Conservation (phyloP, 2,797 vertebrate genomes). For the Halcyon smyrnensis region DNA sequence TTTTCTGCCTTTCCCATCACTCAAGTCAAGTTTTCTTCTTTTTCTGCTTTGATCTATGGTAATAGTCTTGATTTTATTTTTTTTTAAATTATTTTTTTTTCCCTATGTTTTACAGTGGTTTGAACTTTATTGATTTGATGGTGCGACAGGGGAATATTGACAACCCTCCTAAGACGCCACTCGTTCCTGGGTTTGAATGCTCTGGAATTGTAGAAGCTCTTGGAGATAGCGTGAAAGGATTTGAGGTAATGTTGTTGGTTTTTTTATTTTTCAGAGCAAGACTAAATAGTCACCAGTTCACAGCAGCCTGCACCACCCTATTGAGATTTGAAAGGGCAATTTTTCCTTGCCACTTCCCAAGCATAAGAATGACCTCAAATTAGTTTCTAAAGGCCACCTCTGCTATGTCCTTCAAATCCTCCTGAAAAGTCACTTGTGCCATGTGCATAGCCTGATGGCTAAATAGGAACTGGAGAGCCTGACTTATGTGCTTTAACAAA, state of each 20-base stretch:
- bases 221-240: constrained; percentile 91
- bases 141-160: constrained; percentile 98
- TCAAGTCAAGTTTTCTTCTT: neutral
- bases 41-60: neutral
- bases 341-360: constrained; percentile 12
- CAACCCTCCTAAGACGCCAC: constrained; percentile 94
- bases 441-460: neutral
- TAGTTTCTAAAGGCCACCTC: neutral
- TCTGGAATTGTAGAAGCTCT: constrained; percentile 95
- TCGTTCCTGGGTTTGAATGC: constrained; percentile 97
- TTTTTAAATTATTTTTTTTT: neutral
- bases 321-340: neutral
- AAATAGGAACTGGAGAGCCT: neutral
- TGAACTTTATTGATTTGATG: constrained; percentile 99
- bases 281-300: neutral
- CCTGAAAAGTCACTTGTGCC: neutral
- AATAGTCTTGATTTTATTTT: neutral
- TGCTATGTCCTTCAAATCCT: neutral
- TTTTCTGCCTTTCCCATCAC: neutral
- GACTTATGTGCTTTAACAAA: neutral
- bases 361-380: neutral
- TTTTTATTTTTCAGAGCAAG: neutral
- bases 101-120: constrained; percentile 83
- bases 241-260: constrained; percentile 84
- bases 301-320: neutral